phyloP scores from a whole-genome alignment of 2,797 vertebrate genomes.

The Lophotriccus pileatus region DNA sequence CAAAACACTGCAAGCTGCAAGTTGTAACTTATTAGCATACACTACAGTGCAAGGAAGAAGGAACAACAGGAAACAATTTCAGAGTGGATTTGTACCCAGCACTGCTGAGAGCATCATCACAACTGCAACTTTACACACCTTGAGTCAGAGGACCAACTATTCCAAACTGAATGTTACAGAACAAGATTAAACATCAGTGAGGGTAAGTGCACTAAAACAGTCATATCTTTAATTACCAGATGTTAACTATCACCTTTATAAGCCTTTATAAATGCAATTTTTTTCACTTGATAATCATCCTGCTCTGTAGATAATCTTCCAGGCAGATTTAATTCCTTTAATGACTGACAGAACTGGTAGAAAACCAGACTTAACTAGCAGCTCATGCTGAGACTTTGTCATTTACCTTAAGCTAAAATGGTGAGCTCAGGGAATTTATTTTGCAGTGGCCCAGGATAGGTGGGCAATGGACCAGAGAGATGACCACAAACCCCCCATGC shows the following conservation, averaged over 20 bases:
- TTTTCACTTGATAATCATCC: neutral
- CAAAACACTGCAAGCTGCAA: conserved; percentile 33
- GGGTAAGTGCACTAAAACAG: neutral
- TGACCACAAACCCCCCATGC: neutral
- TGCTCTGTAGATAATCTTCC: neutral
- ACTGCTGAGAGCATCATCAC: neutral
- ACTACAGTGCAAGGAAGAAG: neutral
- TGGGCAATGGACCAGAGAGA: neutral
- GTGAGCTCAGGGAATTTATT: neutral
- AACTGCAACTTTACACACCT: neutral
- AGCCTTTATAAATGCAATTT: neutral
- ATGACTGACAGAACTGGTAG: neutral
- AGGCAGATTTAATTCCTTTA: neutral
- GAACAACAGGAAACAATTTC: conserved; percentile 15
- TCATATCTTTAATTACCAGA: neutral
- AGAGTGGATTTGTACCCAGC: neutral
- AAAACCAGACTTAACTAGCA: neutral
- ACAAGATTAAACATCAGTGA: neutral
- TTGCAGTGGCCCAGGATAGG: neutral
- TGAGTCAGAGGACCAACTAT: neutral
- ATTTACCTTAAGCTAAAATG: neutral
- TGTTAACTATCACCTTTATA: neutral
- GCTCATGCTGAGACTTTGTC: neutral
- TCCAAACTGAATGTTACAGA: neutral
- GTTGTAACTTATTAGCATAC: neutral